Conservation (phyloP, 2,113 vertebrate genomes). For the Corythoichthys haematopterus region DNA sequence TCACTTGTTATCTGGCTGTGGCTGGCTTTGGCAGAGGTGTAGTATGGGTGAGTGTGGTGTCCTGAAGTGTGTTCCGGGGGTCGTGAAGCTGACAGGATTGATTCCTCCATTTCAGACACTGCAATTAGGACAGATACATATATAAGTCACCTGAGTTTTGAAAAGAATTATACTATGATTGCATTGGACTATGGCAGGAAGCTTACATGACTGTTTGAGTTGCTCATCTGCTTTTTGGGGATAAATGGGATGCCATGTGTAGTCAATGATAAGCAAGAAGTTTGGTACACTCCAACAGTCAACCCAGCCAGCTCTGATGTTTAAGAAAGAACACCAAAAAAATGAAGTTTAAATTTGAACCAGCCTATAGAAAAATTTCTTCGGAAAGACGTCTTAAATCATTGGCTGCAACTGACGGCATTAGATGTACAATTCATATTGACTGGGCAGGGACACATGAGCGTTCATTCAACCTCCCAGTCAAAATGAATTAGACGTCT, state of each 20-base stretch:
- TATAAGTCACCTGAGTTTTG: background rate
- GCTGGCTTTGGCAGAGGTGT: slow-evolving; percentile 45
- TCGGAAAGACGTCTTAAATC: background rate
- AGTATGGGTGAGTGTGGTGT: slow-evolving; percentile 60
- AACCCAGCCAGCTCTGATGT: slow-evolving; percentile 86
- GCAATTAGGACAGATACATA: background rate
- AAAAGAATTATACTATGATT: background rate
- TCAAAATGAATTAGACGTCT: no score
- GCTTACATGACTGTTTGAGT: slow-evolving; percentile 91
- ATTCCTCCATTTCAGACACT: slow-evolving; percentile 97
- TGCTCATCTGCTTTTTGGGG: slow-evolving; percentile 94
- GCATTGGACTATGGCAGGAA: background rate
- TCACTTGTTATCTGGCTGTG: slow-evolving; percentile 73
- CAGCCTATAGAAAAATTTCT: background rate
- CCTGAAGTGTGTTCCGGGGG: slow-evolving; percentile 75
- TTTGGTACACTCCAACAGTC: slow-evolving; percentile 97
- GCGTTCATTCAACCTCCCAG: no score
- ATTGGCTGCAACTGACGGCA: no score
- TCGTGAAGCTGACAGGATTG: slow-evolving; percentile 86
- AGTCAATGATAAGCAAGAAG: slow-evolving; percentile 90
- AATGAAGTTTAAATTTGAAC: slow-evolving; percentile 18
- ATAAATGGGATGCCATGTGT: slow-evolving; percentile 97
- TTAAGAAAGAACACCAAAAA: slow-evolving; percentile 15
- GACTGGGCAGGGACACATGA: no score
- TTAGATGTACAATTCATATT: no score